These are phyloP conservation scores for Sarcophaga subvicina DNA, from an alignment of 2,888 invertebrate species.

Conservation along the genomic window DNA sequence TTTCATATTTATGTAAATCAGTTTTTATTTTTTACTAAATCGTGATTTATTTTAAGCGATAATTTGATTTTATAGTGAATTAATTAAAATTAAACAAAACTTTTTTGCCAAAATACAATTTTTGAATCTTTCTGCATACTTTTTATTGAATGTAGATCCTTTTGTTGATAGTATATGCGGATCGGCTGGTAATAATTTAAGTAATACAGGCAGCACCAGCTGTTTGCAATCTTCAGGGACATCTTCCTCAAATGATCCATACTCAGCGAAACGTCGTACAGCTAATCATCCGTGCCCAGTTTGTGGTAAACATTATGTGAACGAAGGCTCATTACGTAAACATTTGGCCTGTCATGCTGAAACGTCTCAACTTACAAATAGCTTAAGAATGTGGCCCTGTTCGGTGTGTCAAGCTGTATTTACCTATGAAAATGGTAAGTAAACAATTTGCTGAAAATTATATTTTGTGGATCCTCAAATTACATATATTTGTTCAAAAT, in stretches of 20 bases:
- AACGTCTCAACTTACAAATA: constrained; percentile 92
- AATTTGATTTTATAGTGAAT: no score
- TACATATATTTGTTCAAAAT: not conserved
- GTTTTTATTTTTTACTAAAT: no score
- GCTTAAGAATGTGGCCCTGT: constrained; percentile 97
- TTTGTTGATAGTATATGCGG: constrained; percentile 71
- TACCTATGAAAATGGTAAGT: constrained; percentile 95
- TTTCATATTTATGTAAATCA: no score
- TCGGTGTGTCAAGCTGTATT: constrained; percentile 97
- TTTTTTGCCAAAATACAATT: not conserved
- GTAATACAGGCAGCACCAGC: constrained; percentile 76
- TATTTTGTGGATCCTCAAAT: not conserved
- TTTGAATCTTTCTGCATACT: constrained; percentile 54
- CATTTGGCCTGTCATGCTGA: constrained; percentile 97
- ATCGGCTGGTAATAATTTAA: constrained; percentile 66
- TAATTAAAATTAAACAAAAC: not conserved
- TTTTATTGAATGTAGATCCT: constrained; percentile 70
- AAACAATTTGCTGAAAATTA: not conserved
- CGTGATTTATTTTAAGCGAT: no score
- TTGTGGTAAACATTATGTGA: constrained; percentile 97
- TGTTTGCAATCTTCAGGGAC: constrained; percentile 58
- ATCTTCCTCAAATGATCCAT: constrained; percentile 85
- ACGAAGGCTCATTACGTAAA: constrained; percentile 95
- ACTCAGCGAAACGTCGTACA: constrained; percentile 95
- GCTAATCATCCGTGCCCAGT: constrained; percentile 97